Base-by-base conservation (phyloP, 2,888 invertebrate species). In the Conchocele bisecta region DNA sequence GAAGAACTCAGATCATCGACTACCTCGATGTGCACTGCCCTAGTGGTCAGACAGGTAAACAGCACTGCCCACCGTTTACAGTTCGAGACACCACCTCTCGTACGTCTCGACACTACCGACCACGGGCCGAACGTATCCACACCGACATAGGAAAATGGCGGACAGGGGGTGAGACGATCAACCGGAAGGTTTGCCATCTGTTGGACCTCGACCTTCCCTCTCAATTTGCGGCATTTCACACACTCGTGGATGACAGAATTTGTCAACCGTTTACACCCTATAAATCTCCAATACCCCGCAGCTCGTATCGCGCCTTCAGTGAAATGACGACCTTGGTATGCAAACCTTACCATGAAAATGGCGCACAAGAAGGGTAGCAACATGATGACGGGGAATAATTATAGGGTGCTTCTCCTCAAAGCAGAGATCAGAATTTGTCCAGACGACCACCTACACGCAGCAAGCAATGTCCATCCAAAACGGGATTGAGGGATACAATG, bases 51-150 rank as follows among this genome's bases (percentile, higher is more conserved):
- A 28, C 79, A 79, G 7, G 66, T 72, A 41, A 75, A 79, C 5
- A 79, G 35, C 1, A 65, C 31, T 9, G 71, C 72, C 72, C 75
- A 79, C 31, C 72, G 24, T 59, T 76, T 76, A 31, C 59, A 24
- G 29, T 58, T 57, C 26, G 76, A 48, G 13, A 29, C 39, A 17
- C 60, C 60, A 15, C 76, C 68, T 59, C 67, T 57, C 3, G 70
- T 74, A 22, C 46, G 57, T 22, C 74, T 53, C 6, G 74, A 28
- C 2, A 68, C 29, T 11, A 78, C 59, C 3, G 44, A 37, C 75
- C 75, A 78, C n/a, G 75, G 75, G 2, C 75, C 75, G 61, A 78
- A 78, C 5, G 42, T 56, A 39, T 78, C 78, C 13, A 72, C 37
- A 2, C 75, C 78, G 20, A 78, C 65, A 29, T 58, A 50, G 1